Base-by-base conservation (phyloP, 2,888 invertebrate genomes). In the Proisotoma minuta region DNA sequence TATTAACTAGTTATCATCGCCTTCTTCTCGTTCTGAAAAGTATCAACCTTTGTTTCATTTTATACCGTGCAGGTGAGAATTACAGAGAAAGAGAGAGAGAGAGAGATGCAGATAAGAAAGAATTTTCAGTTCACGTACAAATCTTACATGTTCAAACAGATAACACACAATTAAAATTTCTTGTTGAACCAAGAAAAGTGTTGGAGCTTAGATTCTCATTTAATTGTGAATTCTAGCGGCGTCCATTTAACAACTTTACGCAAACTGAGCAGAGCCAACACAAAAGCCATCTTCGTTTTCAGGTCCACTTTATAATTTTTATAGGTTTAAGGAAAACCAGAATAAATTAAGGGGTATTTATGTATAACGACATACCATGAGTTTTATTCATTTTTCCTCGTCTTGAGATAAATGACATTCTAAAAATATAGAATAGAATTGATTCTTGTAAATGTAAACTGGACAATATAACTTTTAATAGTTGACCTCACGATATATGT, bases 41-140 rank as follows among this genome's bases (percentile, higher is more conserved):
- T n/a, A n/a, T n/a, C n/a, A n/a, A n/a, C n/a, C n/a, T n/a, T n/a
- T n/a, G n/a, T n/a, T n/a, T n/a, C n/a, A n/a, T n/a, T 43, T 15
- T 4, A n/a, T 43, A 18, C 43, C 20, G 34, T 34, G 43, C 43
- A 43, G 43, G 43, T 43, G 43, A 43, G 43, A 43, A 43, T 43
- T 43, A 43, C 43, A 18, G n/a, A n/a, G n/a, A n/a, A n/a, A n/a
- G n/a, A n/a, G n/a, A n/a, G n/a, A n/a, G n/a, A n/a, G n/a, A n/a
- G n/a, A n/a, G n/a, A 15, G 43, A 43, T 43, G 43, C n/a, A 43
- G 43, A 43, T 43, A 43, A 43, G 43, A 43, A 43, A 12, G n/a
- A n/a, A n/a, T 43, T 43, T 43, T 43, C 43, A 18, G 43, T 43
- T 43, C 10, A n/a, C 43, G 43, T 43, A 43, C 43, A 43, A 43